These are phyloP conservation scores for Epinotia demarniana DNA, from an alignment of 2,888 invertebrate genomes.

Conservation along the genomic window DNA sequence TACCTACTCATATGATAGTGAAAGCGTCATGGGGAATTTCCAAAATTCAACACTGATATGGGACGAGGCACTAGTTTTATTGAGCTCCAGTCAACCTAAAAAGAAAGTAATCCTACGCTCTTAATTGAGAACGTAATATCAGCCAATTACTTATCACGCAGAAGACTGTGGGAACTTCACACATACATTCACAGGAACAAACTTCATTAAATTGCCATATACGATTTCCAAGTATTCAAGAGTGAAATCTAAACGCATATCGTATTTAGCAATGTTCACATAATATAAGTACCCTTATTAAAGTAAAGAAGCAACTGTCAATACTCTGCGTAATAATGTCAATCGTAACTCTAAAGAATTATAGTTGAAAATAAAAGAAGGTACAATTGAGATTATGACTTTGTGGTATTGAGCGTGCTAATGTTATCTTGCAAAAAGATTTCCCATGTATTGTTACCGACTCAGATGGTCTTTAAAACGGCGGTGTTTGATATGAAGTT, in stretches of 20 bases:
- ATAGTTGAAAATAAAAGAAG: background rate
- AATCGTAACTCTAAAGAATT: background rate
- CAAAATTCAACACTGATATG: too few species aligned
- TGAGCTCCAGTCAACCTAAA: too few species aligned
- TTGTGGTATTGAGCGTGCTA: background rate
- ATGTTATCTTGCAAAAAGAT: conserved; percentile 17
- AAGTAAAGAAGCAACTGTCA: background rate
- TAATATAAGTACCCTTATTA: background rate
- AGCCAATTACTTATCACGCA: background rate
- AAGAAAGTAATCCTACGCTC: background rate
- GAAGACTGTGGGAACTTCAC: background rate
- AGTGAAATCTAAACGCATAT: conserved; percentile 23
- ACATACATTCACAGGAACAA: background rate
- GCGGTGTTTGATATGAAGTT: background rate
- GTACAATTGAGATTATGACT: background rate
- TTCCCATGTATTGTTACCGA: conserved; percentile 21
- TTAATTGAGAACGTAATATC: background rate
- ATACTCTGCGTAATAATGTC: background rate
- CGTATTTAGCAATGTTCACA: conserved; percentile 19
- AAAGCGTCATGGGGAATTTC: too few species aligned
- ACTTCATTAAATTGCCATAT: conserved; percentile 11
- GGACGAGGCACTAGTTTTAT: too few species aligned
- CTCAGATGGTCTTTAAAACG: background rate
- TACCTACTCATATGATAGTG: too few species aligned
- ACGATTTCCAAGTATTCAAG: conserved; percentile 16